These are phyloP conservation scores for Redunca redunca DNA, from an alignment of 2,113 vertebrate genomes.

Conservation along the genomic window DNA sequence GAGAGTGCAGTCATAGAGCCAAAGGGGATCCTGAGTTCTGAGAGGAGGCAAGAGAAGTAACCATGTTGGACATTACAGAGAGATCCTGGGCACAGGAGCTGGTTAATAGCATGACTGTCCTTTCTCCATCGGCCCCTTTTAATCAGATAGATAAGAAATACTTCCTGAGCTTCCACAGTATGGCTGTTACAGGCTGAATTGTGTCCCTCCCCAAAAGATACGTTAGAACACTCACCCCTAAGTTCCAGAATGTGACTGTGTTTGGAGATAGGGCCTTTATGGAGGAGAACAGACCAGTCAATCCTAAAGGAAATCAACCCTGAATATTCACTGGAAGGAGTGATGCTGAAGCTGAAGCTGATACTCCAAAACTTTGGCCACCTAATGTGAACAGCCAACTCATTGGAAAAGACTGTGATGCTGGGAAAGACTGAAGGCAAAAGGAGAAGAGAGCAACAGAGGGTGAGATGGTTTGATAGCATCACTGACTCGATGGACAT, in stretches of 20 bases:
- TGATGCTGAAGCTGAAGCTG: neutral
- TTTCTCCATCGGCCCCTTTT: neutral
- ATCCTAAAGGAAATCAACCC: neutral
- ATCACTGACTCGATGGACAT: neutral
- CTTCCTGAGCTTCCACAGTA: neutral
- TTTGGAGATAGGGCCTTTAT: neutral
- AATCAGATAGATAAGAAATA: neutral
- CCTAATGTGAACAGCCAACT: neutral
- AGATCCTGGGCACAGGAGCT: neutral
- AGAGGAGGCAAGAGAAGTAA: neutral
- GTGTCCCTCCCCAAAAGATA: neutral
- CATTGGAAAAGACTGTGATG: neutral
- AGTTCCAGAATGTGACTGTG: neutral
- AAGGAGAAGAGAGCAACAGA: neutral
- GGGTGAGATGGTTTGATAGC: neutral
- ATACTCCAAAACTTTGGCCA: neutral
- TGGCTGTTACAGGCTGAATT: neutral
- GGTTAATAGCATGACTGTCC: neutral
- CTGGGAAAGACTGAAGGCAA: neutral
- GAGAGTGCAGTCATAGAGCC: neutral
- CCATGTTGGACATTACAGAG: neutral
- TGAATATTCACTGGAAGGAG: neutral
- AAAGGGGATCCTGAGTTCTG: neutral
- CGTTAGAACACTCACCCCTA: neutral
- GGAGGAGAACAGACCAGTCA: neutral